These are phyloP conservation scores for Petrolisthes cinctipes DNA, from an alignment of 2,888 invertebrate genomes.

Conservation along the genomic window DNA sequence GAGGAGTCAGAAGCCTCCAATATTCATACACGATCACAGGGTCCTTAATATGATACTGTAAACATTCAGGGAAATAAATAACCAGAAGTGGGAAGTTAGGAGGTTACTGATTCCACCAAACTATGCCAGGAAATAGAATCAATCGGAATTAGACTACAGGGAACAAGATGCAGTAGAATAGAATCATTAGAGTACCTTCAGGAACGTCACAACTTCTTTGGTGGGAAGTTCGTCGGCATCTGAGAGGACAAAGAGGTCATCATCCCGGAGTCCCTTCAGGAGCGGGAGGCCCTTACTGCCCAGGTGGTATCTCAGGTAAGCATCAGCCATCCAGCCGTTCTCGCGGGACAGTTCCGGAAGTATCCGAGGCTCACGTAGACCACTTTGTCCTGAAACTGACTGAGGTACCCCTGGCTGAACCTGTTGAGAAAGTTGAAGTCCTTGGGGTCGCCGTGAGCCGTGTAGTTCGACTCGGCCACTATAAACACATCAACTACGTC, in stretches of 20 bases:
- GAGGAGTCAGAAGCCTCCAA: too few species aligned
- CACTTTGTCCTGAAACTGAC: constrained; percentile 73
- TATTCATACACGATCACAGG: too few species aligned
- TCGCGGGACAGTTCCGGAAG: constrained; percentile 56
- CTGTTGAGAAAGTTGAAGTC: constrained; percentile 71
- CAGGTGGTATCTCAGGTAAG: constrained; percentile 66
- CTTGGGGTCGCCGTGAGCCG: constrained; percentile 68
- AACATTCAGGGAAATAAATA: too few species aligned
- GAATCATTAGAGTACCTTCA: constrained; percentile 71
- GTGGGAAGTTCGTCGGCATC: constrained; percentile 76
- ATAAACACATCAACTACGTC: constrained; percentile 78
- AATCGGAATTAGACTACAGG: too few species aligned
- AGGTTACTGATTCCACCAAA: too few species aligned
- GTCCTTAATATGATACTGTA: too few species aligned
- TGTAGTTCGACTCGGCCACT: constrained; percentile 70
- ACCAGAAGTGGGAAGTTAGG: too few species aligned
- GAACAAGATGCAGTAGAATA: too few species aligned
- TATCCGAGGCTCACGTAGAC: constrained; percentile 68
- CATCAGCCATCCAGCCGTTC: constrained; percentile 68
- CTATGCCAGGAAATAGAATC: too few species aligned
- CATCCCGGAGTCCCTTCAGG: constrained; percentile 64
- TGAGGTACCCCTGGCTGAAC: constrained; percentile 72
- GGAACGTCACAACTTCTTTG: constrained; percentile 76
- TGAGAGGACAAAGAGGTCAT: constrained; percentile 71
- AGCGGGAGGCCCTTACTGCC: constrained; percentile 62